Evolutionary conservation across 2,113 vertebrate species (phyloP), one percentile per base, ranked within the genome.

Genomic region (Numenius arquata): DNA sequence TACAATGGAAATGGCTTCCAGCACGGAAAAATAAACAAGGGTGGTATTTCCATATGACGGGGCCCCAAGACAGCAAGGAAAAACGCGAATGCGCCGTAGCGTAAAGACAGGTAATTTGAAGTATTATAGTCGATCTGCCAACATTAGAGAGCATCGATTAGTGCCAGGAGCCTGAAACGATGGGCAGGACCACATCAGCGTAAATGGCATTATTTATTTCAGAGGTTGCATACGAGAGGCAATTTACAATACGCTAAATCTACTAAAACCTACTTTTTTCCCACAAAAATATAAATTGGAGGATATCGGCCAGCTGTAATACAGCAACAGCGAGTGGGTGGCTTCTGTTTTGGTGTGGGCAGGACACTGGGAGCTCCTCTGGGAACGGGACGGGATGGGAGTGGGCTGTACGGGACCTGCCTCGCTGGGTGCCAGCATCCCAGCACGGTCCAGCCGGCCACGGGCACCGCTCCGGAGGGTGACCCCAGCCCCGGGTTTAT

Each of bases 381-480:
- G 3, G 34, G 34, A 41, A 12, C 1, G 2, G 11, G 56, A 12
- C 1, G 2, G 11, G 56, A 22, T 2, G 43, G 50, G 32, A 26
- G 7, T 1, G 15, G 30, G 41, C 43, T 12, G 25, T 2, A 8
- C 3, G 1, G 66, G 23, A 59, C 36, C 20, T 2, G 18, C 9
- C 78, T n/a, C 18, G 2, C 32, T 11, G 38, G 40, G 40, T 11
- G 2, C 2, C 32, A 0, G 0, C 18, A 10, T 8, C 45, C 45
- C 53, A 14, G 17, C 32, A 41, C 1, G 0, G 11, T 4, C 11
- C 29, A 9, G 34, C 20, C 3, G 9, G 56, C 20, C 70, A 25
- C 45, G 1, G 16, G 38, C 4, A 6, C 70, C 53, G 80, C 85
- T 90, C 86, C 9, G 5, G 83, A 94, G 73, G 50, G 38, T 23